Conservation (phyloP, 2,113 vertebrate genomes). For the Vimba vimba region DNA sequence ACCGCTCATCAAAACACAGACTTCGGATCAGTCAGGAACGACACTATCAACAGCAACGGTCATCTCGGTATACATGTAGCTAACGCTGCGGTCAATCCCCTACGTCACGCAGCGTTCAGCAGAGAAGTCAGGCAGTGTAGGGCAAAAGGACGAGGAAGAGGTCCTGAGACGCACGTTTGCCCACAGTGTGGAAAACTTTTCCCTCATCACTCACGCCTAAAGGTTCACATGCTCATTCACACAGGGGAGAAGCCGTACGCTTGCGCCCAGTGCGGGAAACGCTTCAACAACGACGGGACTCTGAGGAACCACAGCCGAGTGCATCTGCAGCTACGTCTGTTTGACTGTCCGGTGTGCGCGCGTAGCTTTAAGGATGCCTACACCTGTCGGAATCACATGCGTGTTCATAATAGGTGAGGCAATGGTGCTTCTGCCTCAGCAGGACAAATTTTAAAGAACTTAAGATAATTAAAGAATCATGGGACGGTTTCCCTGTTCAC, state of each 20-base stretch:
- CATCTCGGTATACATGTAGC: neutral
- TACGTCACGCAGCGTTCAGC: neutral
- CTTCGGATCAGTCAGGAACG: neutral
- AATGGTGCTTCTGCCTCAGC: neutral
- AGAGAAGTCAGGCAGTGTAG: neutral
- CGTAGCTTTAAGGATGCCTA: slow-evolving; percentile 60
- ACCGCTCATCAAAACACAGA: slow-evolving; percentile 6
- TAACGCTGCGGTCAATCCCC: neutral
- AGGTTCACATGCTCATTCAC: slow-evolving; percentile 58
- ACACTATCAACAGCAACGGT: neutral
- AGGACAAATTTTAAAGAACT: neutral
- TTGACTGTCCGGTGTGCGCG: slow-evolving; percentile 59
- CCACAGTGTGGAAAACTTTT: slow-evolving; percentile 57
- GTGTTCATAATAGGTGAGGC: slow-evolving; percentile 22
- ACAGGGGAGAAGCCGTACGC: slow-evolving; percentile 57
- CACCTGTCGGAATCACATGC: slow-evolving; percentile 66
- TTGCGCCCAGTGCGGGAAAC: slow-evolving; percentile 55
- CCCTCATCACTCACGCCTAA: slow-evolving; percentile 53
- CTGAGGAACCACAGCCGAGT: slow-evolving; percentile 58
- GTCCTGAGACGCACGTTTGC: slow-evolving; percentile 32
- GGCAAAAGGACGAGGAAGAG: neutral
- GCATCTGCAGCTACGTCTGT: slow-evolving; percentile 47
- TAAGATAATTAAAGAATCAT: neutral
- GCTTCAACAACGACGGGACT: slow-evolving; percentile 60
- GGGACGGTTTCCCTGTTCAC: neutral